Percentiles rank a stretch among this genome's conserved stretches.
These are phyloP conservation scores for Tetragonula carbonaria DNA, from an alignment of 2,888 invertebrate species.

Conservation along the genomic window DNA sequence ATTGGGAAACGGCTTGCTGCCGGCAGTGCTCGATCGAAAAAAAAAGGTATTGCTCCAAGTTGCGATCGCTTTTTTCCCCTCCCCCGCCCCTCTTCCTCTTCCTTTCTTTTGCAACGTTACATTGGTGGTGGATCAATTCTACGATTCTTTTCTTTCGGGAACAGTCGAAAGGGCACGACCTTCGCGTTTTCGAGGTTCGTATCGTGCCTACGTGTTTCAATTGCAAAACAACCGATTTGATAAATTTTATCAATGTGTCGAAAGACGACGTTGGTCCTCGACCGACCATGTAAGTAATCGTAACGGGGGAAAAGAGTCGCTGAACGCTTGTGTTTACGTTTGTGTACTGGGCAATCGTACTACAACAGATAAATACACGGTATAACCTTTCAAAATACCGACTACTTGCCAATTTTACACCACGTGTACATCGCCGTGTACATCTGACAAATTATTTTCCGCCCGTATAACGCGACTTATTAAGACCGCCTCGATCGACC, in stretches of 20 bases:
- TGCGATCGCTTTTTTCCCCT: not conserved
- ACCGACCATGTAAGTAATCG: not conserved
- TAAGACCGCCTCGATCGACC: slow-evolving; percentile 55
- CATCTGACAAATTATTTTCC: slow-evolving; percentile 18
- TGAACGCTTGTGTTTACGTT: slow-evolving; percentile 31
- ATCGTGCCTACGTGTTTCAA: too few species aligned
- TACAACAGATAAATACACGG: not conserved
- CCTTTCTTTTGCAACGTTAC: not conserved
- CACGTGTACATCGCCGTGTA: slow-evolving; percentile 8
- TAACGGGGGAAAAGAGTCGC: too few species aligned
- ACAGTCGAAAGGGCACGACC: not conserved
- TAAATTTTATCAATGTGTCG: slow-evolving; percentile 14
- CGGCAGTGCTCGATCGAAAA: slow-evolving; percentile 17
- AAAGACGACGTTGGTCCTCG: not conserved
- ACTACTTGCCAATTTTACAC: not conserved
- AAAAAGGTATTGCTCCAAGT: slow-evolving; percentile 49
- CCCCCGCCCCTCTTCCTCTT: not conserved
- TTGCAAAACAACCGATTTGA: not conserved
- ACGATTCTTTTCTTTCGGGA: not conserved
- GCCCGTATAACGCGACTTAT: slow-evolving; percentile 31
- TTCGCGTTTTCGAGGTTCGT: not conserved
- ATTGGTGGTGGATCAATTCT: not conserved
- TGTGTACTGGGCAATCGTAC: not conserved
- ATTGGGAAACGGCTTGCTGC: slow-evolving; percentile 14
- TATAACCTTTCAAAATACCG: slow-evolving; percentile 14